Evolutionary conservation across 2,113 vertebrate genomes (phyloP), one percentile per base, ranked within the genome.

Genomic region (Limanda limanda): DNA sequence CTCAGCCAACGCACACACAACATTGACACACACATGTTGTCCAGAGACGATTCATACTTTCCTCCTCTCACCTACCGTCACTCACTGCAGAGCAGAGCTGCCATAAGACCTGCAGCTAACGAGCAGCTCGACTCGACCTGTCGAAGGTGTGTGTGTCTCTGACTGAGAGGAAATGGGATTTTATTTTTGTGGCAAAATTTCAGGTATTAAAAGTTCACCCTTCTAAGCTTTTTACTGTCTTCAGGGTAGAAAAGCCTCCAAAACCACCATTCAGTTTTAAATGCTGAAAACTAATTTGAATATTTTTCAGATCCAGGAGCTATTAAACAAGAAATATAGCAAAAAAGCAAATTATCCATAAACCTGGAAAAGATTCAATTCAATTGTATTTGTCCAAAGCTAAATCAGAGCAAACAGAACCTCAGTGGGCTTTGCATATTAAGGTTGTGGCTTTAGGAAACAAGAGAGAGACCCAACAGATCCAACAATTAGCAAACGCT

Each of bases 31-130:
- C 23, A 20, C 4, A 1, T n/a, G 17, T 55, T 61, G 63, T 66
- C 59, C 37, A 21, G 40, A 59, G 42, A 59, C 31, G 48, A 3
- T 27, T 18, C 1, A 5, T 47, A 42, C 6, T 14, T 45, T 31
- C 40, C 42, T 24, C 37, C 62, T 47, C 23, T 51, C 27, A 48
- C 45, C 23, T 13, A n/a, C 24, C 52, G 23, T 64, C 66, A 69
- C 17, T 12, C 17, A 14, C 14, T 64, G 52, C 71, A 57, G 21
- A 75, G 5, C n/a, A 45, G 35, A 0, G 25, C 10, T 6, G 4
- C 37, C 14, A 15, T 35, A 37, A 15, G 5, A 71, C 51, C 56
- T 75, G 61, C 18, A 27, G 37, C 23, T 71, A 66, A 54, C 13
- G 37, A 60, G 42, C 25, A 5, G 23, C 27, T 1, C 3, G 23